Conservation (phyloP, 2,888 invertebrate species). For the Carterocephalus palaemon region DNA sequence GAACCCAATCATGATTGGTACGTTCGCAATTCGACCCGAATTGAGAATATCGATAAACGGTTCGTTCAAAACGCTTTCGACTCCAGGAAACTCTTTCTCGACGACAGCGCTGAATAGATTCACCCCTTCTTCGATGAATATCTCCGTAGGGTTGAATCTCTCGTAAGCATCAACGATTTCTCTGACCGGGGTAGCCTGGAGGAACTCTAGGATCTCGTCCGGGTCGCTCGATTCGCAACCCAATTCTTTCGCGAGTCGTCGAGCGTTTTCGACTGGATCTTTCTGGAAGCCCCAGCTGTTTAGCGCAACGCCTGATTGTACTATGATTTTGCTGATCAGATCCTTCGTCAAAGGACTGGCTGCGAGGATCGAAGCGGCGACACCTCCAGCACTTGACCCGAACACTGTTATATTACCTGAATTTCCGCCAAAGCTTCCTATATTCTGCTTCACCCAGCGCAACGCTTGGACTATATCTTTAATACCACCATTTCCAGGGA, state of each 20-base stretch:
- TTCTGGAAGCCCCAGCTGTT: conserved; percentile 47
- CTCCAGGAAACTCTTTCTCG: conserved; percentile 63
- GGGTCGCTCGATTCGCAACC: conserved; percentile 57
- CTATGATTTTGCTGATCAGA: conserved; percentile 57
- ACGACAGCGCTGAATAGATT: conserved; percentile 48
- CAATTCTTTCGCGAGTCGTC: conserved; percentile 45
- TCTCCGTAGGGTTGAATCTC: conserved; percentile 34
- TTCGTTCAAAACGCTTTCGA: conserved; percentile 58
- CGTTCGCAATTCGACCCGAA: conserved; percentile 58
- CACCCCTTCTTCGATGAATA: conserved; percentile 29
- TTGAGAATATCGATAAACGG: conserved; percentile 55
- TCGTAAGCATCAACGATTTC: conserved; percentile 56
- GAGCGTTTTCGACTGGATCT: conserved; percentile 56
- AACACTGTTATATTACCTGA: conserved; percentile 64
- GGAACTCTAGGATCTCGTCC: conserved; percentile 60
- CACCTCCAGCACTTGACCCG: conserved; percentile 63
- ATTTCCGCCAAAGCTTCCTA: conserved; percentile 65
- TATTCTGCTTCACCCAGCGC: conserved; percentile 65
- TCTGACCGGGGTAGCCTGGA: conserved; percentile 53
- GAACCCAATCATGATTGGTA: conserved; percentile 63
- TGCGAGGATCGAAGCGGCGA: conserved; percentile 48
- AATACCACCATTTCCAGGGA: conserved; percentile 68
- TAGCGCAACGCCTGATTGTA: conserved; percentile 61
- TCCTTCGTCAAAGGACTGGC: conserved; percentile 60
- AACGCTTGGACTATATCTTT: conserved; percentile 65